These are phyloP conservation scores for Boulengeromyrus knoepffleri DNA, from an alignment of 2,113 vertebrate species.

Conservation along the genomic window DNA sequence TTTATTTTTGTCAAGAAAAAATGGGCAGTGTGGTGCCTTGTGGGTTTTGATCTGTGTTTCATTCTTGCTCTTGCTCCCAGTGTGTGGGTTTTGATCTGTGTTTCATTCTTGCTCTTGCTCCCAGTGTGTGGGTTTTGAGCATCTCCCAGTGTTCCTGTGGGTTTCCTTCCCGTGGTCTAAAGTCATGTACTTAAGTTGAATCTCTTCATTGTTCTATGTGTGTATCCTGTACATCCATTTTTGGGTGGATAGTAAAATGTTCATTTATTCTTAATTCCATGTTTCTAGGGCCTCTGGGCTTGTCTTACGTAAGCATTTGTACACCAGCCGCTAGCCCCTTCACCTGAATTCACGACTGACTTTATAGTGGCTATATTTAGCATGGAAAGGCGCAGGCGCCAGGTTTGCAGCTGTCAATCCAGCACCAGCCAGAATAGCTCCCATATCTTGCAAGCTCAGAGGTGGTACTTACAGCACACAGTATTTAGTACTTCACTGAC, in stretches of 20 bases:
- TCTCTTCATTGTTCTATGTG: neutral
- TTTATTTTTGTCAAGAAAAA: neutral
- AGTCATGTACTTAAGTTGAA: neutral
- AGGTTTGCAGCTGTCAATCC: neutral
- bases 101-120: neutral
- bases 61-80: neutral
- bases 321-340: neutral
- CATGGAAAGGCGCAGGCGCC: neutral
- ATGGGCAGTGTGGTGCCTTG: neutral
- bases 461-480: neutral
- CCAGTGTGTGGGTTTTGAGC: neutral
- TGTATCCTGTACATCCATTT: neutral
- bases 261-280: neutral
- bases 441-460: neutral
- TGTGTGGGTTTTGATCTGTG: neutral
- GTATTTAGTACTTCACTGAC: neutral
- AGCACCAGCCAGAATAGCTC: neutral
- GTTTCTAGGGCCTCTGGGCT: neutral
- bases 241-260: neutral
- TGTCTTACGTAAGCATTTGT: neutral
- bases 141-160: neutral
- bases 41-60: neutral
- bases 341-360: neutral
- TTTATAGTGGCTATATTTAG: neutral
- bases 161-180: neutral